Conservation (phyloP, 2,797 vertebrate genomes). For the Poecilia velifera region DNA sequence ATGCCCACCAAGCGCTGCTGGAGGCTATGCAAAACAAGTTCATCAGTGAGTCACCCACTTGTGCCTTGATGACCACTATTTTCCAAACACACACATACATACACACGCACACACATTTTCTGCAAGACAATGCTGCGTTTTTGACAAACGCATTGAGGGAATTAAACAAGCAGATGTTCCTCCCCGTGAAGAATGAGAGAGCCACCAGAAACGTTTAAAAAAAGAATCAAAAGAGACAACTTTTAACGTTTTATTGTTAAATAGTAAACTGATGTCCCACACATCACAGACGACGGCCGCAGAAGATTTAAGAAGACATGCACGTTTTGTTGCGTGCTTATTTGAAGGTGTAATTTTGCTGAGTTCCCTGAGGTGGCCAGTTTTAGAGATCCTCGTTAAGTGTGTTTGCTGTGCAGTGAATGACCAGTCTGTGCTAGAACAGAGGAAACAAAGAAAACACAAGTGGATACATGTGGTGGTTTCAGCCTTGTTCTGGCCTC, state of each 20-base stretch:
- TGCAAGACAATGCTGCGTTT: slow-evolving; percentile 52
- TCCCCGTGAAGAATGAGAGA: slow-evolving; percentile 42
- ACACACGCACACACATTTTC: slow-evolving; percentile 4
- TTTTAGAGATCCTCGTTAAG: slow-evolving; percentile 64
- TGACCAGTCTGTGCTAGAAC: slow-evolving; percentile 55
- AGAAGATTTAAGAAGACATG: slow-evolving; percentile 63
- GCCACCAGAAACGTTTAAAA: slow-evolving; percentile 59
- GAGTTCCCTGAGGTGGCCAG: slow-evolving; percentile 68
- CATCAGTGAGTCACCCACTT: slow-evolving; percentile 87
- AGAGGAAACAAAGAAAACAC: slow-evolving; percentile 41
- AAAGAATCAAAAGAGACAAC: slow-evolving; percentile 46
- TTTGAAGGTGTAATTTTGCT: slow-evolving; percentile 59
- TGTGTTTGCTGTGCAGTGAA: slow-evolving; percentile 52
- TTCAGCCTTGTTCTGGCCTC: slow-evolving; percentile 64
- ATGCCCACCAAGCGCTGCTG: slow-evolving; percentile 96
- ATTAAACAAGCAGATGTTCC: slow-evolving; percentile 63
- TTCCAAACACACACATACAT: slow-evolving; percentile 26
- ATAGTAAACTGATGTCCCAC: slow-evolving; percentile 54
- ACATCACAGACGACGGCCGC: slow-evolving; percentile 67
- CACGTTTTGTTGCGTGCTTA: slow-evolving; percentile 69
- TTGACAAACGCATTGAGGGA: slow-evolving; percentile 33
- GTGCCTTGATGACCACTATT: slow-evolving; percentile 23
- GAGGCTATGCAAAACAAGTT: slow-evolving; percentile 99
- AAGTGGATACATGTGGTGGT: slow-evolving; percentile 69
- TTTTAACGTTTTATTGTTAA: slow-evolving; percentile 54